Evolutionary conservation across 2,113 vertebrate genomes (phyloP), one percentile per base, ranked within the genome.

Genomic region (Macroglossus sobrinus): DNA sequence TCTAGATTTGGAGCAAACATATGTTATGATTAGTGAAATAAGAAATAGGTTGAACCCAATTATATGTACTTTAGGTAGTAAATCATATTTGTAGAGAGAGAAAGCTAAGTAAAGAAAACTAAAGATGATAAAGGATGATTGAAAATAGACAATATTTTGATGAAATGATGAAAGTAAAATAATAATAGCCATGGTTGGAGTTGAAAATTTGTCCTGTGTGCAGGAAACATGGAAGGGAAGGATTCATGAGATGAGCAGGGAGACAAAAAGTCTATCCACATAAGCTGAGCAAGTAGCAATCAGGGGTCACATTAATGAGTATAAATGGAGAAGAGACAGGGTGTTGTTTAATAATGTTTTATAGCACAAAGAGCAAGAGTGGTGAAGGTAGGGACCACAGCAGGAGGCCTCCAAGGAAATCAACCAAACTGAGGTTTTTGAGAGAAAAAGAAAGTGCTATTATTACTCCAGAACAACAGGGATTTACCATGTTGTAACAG

Each of bases 221-320:
- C 21, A 40, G 35, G 15, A 93, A 35, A 5, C 14, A 22, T 1
- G 10, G 16, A 69, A 26, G 15, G 4, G 40, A 89, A 26, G 22
- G 1, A 26, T 24, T 38, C 4, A 0, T 0, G 24, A 79, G 19
- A 45, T 45, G 24, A 45, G 2, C 38, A 71, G 11, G 30, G 7
- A 11, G 28, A 3, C 2, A 61, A 80, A 19, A 19, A 16, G 0
- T 18, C 3, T 50, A n/a, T 80, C 35, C 66, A 14, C 40, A 4
- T 26, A 43, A 63, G 0, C 33, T 53, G 47, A 74, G 26, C n/a
- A 59, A 78, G 14, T 5, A 76, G 59, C 26, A 74, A 3, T n/a
- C 16, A 8, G 21, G 7, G 11, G 47, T 81, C 4, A 38, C 26
- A 33, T 84, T 45, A 40, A 18, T 35, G 59, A 15, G 15, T 10